Percentiles rank a stretch among this genome's conserved stretches.
These are phyloP conservation scores for Pomatorhinus ruficollis DNA, from an alignment of 2,113 vertebrate species.

Conservation along the genomic window DNA sequence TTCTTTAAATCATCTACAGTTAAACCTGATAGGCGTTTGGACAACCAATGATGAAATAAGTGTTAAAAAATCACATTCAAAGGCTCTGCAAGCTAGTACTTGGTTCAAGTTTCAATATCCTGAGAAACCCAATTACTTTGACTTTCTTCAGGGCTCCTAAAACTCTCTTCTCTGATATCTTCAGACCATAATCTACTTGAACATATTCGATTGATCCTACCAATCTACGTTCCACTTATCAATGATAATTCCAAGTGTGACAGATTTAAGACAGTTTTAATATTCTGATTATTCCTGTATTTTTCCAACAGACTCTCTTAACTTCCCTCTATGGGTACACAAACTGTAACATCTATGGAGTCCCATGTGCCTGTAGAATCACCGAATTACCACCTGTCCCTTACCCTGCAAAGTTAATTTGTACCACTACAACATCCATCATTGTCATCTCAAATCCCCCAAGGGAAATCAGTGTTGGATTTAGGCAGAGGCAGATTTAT, in stretches of 20 bases:
- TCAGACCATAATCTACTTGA: not conserved
- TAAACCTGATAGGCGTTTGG: not conserved
- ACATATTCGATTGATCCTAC: not conserved
- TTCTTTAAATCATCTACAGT: not conserved
- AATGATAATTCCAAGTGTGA: not conserved
- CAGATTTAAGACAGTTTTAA: not conserved
- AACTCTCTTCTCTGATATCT: not conserved
- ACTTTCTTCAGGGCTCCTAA: not conserved
- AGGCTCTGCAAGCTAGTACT: not conserved
- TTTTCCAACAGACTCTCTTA: not conserved
- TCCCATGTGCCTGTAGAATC: rapidly evolving
- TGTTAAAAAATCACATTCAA: not conserved
- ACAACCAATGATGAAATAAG: not conserved
- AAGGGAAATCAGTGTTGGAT: not conserved
- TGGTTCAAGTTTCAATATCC: not conserved
- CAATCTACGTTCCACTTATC: not conserved
- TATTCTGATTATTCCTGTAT: not conserved
- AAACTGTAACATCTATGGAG: not conserved
- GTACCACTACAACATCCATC: not conserved
- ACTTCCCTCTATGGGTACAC: not conserved
- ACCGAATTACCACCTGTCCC: not conserved
- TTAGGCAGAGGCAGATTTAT: not conserved
- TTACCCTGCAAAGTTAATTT: not conserved
- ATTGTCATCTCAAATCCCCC: not conserved
- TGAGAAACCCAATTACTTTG: not conserved